Conservation (phyloP, 1,140 invertebrate genomes). For the Centruroides sculpturatus region DNA sequence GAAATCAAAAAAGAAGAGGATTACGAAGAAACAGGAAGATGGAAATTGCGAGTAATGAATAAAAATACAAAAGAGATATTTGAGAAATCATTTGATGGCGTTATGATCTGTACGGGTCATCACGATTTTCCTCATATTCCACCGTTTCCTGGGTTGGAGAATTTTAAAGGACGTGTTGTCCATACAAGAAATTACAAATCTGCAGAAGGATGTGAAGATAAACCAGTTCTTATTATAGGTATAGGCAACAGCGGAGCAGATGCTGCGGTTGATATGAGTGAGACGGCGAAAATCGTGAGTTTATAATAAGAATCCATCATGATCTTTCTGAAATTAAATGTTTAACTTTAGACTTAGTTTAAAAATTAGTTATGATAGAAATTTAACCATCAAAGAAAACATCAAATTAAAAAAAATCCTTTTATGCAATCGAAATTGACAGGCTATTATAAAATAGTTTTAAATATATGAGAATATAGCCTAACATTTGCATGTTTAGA, state of each 20-base stretch:
- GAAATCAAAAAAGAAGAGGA: slow-evolving; percentile 19
- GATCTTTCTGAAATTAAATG: background rate
- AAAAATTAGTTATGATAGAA: background rate
- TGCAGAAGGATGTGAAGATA: slow-evolving; percentile 24
- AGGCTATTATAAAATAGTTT: no score
- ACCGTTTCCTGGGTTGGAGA: slow-evolving; percentile 18
- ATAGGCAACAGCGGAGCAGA: slow-evolving; percentile 39
- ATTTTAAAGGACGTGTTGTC: slow-evolving; percentile 30
- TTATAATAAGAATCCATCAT: background rate
- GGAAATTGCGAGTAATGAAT: slow-evolving; percentile 23
- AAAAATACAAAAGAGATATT: slow-evolving; percentile 21
- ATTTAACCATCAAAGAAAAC: background rate
- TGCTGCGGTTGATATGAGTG: slow-evolving; percentile 35
- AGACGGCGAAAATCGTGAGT: slow-evolving; percentile 30
- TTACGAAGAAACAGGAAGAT: slow-evolving; percentile 26
- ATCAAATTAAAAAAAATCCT: background rate
- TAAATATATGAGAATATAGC: no score
- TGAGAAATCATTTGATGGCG: slow-evolving; percentile 28
- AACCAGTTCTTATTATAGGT: slow-evolving; percentile 31
- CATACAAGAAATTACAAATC: slow-evolving; percentile 32
- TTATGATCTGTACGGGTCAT: slow-evolving; percentile 29
- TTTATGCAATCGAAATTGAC: no score
- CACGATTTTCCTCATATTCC: slow-evolving; percentile 23
- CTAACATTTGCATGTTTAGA: no score
- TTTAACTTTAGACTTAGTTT: background rate